Evolutionary conservation across 1,140 invertebrate genomes (phyloP).

Genomic region (Drosophila nikananu): DNA sequence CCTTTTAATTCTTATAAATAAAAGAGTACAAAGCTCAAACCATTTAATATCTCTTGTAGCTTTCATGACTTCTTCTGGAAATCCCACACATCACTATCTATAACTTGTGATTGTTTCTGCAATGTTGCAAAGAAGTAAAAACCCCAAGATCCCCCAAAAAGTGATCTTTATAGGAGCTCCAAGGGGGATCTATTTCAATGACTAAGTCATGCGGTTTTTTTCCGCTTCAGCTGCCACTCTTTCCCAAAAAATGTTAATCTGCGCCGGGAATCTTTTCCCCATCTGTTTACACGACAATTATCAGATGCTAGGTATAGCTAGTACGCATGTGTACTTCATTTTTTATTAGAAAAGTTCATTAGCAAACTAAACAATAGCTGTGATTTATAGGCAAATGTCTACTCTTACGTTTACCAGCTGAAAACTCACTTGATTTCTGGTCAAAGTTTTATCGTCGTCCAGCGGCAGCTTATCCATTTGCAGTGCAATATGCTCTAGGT

Average conservation of each 20-base stretch:
- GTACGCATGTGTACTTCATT: background rate
- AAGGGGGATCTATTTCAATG: slow-evolving; percentile 18
- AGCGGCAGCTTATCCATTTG: slow-evolving; percentile 57
- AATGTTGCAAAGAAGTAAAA: slow-evolving; percentile 10
- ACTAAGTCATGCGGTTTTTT: slow-evolving; percentile 34
- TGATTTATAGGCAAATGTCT: slow-evolving; percentile 22
- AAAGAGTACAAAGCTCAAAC: background rate
- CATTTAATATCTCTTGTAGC: background rate
- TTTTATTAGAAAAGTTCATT: slow-evolving; percentile 1
- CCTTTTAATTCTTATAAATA: background rate
- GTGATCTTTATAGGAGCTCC: background rate
- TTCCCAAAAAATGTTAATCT: slow-evolving; percentile 6
- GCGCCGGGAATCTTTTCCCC: background rate
- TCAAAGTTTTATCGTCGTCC: slow-evolving; percentile 24
- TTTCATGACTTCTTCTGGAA: background rate
- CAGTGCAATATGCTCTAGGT: slow-evolving; percentile 55
- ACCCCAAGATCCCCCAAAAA: background rate
- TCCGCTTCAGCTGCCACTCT: slow-evolving; percentile 24
- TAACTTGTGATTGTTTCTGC: background rate
- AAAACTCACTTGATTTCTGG: slow-evolving; percentile 55
- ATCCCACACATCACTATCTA: background rate
- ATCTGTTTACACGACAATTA: slow-evolving; percentile 32
- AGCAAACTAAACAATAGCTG: slow-evolving; percentile 9
- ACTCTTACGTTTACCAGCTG: background rate
- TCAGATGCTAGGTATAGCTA: background rate